A percentile compares a stretch with the other conserved stretches of the same genome.
These are phyloP conservation scores for Motacilla tschutschensis DNA, from an alignment of 2,113 vertebrate genomes.

Conservation along the genomic window DNA sequence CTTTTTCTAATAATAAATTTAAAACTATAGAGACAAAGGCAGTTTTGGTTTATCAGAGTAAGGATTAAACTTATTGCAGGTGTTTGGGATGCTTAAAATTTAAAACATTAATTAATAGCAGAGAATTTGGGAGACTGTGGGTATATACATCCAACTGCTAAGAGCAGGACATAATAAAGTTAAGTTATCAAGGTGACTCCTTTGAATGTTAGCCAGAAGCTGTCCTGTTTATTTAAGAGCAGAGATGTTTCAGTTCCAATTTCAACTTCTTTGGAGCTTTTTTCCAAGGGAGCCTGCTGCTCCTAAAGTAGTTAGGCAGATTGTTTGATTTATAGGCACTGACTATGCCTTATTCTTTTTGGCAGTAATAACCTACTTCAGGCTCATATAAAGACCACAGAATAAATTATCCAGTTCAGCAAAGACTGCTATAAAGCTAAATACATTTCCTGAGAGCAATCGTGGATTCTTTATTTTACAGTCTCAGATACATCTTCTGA, in stretches of 20 bases:
- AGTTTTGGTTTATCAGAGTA: background rate
- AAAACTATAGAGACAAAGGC: background rate
- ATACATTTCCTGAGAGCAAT: background rate
- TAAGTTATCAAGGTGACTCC: slow-evolving; percentile 1
- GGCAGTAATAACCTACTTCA: background rate
- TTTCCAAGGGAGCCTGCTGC: background rate
- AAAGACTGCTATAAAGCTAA: background rate
- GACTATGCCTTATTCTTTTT: slow-evolving; percentile 17
- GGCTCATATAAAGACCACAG: background rate
- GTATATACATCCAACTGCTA: background rate
- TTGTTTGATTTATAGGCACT: slow-evolving; percentile 16
- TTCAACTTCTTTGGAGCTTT: background rate
- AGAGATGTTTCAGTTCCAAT: slow-evolving; percentile 3
- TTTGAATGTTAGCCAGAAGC: background rate
- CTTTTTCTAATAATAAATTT: background rate
- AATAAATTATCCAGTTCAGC: slow-evolving; percentile 5
- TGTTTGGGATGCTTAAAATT: background rate
- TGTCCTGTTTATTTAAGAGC: background rate
- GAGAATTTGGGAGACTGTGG: background rate
- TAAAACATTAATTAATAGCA: background rate
- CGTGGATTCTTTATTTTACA: background rate
- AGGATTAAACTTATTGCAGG: background rate
- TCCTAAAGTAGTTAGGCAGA: slow-evolving; percentile 30
- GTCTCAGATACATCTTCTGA: background rate
- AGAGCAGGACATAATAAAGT: background rate